Base-by-base conservation (phyloP, 2,797 vertebrate genomes). In the Tolypeutes matacus region DNA sequence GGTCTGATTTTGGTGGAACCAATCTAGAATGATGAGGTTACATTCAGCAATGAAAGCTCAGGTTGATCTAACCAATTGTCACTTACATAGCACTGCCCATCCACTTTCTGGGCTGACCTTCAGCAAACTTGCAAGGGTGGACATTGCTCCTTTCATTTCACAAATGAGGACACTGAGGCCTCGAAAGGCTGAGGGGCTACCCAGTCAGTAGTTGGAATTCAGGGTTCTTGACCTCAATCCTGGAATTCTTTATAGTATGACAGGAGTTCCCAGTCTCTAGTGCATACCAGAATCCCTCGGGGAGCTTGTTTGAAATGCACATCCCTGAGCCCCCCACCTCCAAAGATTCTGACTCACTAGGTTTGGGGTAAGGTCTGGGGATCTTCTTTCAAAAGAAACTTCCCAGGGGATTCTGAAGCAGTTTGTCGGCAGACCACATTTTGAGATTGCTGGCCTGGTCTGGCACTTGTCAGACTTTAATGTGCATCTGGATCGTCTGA, bases 401-500 rank as follows among this genome's bases (percentile, higher is more conserved):
- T 49, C n/a, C 25, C 23, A 6, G 34, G 27, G 56, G 36, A 31
- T 72, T 36, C 65, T 27, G 65, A 56, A 81, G 49, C 34, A 51
- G 46, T 1, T 9, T 20, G 2, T 18, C 56, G 53, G 27, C 18
- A 23, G 13, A 2, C 39, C 39, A 39, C 39, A 3, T 7, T 46
- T 46, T 65, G 89, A 58, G 84, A 27, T 31, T 34, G 7, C 29
- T 13, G 31, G 31, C 12, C 25, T 18, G 25, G 29, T 21, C 29
- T 18, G 5, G 39, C 2, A 34, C 36, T 65, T 86, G 78, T 89
- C 7, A 53, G 53, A 84, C 51, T 70, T 83, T 1, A 2, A 18
- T 0, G 0, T 3, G 0, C 0, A 0, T 2, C 5, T 0, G 0
- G 0, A 21, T 17, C 1, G 25, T 14, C 62, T 39, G 21, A 36